These are phyloP conservation scores for Leptopilina clavipes DNA, from an alignment of 1,140 invertebrate species.

Conservation along the genomic window DNA sequence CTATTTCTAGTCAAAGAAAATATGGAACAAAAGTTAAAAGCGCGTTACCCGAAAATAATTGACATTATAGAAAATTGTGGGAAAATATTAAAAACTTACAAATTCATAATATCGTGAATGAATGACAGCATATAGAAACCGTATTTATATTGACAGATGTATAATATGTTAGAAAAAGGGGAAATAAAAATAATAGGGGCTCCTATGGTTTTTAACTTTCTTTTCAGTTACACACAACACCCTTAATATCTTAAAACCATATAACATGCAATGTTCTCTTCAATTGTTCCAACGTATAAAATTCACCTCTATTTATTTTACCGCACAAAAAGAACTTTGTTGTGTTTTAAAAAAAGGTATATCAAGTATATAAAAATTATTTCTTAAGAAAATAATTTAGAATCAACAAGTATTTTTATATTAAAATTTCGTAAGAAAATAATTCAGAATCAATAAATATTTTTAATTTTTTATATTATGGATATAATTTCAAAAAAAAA, in stretches of 20 bases:
- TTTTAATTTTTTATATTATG: no score
- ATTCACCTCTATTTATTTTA: background rate
- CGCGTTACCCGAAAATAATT: background rate
- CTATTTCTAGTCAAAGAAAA: background rate
- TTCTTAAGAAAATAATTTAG: no score
- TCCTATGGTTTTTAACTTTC: background rate
- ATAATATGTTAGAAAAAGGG: background rate
- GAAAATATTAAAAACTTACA: background rate
- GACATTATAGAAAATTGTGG: constrained; percentile 2
- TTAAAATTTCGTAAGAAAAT: no score
- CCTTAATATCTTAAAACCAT: background rate
- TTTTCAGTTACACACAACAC: constrained; percentile 15
- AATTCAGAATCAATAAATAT: no score
- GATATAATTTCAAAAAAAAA: no score
- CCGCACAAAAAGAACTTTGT: no score
- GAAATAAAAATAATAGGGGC: constrained; percentile 22
- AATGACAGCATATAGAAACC: background rate
- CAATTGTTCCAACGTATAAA: background rate
- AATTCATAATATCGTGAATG: background rate
- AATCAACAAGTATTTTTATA: no score
- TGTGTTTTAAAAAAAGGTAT: no score
- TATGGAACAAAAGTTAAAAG: background rate
- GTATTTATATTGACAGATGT: constrained; percentile 23
- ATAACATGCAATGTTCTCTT: background rate
- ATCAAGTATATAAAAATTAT: no score